Base-by-base conservation (phyloP, 2,888 invertebrate species). In the Liopterus haemorrhoidalis region DNA sequence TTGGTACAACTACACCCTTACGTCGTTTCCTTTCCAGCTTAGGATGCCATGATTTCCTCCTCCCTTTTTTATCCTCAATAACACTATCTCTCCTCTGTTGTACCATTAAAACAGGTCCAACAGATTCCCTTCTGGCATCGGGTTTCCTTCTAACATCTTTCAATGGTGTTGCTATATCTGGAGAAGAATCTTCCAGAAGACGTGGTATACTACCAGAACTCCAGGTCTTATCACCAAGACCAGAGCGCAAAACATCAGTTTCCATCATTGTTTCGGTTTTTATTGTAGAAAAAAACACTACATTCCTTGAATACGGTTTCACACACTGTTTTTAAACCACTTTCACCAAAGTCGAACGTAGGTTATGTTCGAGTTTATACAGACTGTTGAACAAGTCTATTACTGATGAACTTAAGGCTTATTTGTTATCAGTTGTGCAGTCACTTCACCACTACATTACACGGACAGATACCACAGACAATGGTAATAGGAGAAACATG, bases 21-120 rank as follows among this genome's bases (percentile, higher is more conserved):
- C 65, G 57, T 24, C 67, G 55, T 52, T 69, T 68, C 53, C 66
- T 58, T 48, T 69, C 69, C 53, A 69, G 66, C 53, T 66, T 68
- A 11, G 68, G 66, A 49, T 69, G 69, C 69, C 69, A 69, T 9
- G 68, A 69, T 48, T 69, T 69, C 45, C 69, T 54, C 12, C 69
- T 54, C 30, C 59, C 59, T 21, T 33, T 20, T 11, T 45, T 45
- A 31, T 45, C 44, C 31, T 45, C 44, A 4, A 45, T 18, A 16
- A 16, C 44, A 12, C 20, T 42, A 5, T 42, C 42, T 8, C 35
- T 28, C 9, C 31, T 21, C 14, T 45, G 44, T 21, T 35, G 41
- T 5, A 36, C 12, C 4, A 35, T 36, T 21, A 37, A 45, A 2
- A 45, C 14, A 16, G 38, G 38, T 14, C 31, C 44, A 9, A 45